Evolutionary conservation across 2,797 vertebrate species (phyloP).

Genomic region (Trichosurus vulpecula): DNA sequence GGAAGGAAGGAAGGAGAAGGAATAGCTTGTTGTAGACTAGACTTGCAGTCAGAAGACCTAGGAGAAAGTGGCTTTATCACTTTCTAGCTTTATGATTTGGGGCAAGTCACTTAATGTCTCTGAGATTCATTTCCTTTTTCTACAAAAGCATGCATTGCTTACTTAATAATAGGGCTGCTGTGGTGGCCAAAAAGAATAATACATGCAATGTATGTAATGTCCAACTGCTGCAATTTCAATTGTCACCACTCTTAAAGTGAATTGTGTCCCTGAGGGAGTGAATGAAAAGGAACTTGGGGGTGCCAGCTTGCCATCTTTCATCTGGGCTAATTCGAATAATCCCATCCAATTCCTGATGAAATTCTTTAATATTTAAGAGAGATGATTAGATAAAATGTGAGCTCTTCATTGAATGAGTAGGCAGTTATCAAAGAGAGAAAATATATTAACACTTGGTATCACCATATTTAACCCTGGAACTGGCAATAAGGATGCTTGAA

Average conservation of each 20-base stretch:
- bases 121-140: conserved; percentile 8
- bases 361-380: neutral
- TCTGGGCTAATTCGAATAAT: neutral
- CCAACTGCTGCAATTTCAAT: neutral
- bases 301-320: neutral
- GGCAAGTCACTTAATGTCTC: neutral
- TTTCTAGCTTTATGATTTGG: neutral
- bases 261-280: neutral
- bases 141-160: neutral
- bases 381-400: neutral
- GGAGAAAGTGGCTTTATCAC: neutral
- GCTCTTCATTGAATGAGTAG: neutral
- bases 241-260: neutral
- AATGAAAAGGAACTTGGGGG: neutral
- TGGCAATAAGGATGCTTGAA: neutral
- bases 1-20: neutral
- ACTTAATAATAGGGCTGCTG: neutral
- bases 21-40: neutral
- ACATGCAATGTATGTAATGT: neutral
- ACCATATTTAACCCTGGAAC: neutral
- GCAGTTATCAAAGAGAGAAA: neutral
- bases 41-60: neutral
- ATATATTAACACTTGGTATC: neutral
- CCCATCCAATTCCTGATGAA: neutral
- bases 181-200: neutral